phyloP scores from a whole-genome alignment of 2,797 vertebrate species.

The Xerus rutilus region DNA sequence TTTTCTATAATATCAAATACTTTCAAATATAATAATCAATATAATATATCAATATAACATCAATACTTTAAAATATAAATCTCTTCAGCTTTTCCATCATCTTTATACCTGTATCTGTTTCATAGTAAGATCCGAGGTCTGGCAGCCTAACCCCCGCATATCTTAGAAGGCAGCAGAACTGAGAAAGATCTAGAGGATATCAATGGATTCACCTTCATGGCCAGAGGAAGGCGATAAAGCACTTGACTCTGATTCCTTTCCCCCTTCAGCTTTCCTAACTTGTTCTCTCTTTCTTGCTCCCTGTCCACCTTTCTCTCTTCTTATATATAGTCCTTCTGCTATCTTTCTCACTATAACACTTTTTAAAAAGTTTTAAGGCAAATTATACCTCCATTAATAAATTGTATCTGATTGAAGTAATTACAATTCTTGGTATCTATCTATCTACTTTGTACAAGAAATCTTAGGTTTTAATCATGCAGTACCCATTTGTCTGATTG shows the following conservation, averaged over 20 bases:
- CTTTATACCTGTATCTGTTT: not conserved
- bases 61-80: slow-evolving; percentile 39
- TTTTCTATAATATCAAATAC: no score
- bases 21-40: no score
- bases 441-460: not conserved
- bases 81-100: not conserved
- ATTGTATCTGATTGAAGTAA: not conserved
- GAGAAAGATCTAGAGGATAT: not conserved
- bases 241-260: not conserved
- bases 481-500: not conserved
- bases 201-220: not conserved
- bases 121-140: not conserved
- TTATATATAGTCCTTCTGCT: not conserved
- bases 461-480: not conserved
- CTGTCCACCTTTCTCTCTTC: not conserved
- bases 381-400: not conserved
- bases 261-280: no score
- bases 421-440: not conserved
- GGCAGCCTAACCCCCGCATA: not conserved
- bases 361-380: not conserved
- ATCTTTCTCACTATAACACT: not conserved
- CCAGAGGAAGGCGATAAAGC: not conserved
- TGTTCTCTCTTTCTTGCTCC: not conserved
- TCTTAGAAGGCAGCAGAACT: not conserved
- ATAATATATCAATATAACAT: no score